Evolutionary conservation across 1,140 invertebrate genomes (phyloP).

Genomic region (Popillia japonica): DNA sequence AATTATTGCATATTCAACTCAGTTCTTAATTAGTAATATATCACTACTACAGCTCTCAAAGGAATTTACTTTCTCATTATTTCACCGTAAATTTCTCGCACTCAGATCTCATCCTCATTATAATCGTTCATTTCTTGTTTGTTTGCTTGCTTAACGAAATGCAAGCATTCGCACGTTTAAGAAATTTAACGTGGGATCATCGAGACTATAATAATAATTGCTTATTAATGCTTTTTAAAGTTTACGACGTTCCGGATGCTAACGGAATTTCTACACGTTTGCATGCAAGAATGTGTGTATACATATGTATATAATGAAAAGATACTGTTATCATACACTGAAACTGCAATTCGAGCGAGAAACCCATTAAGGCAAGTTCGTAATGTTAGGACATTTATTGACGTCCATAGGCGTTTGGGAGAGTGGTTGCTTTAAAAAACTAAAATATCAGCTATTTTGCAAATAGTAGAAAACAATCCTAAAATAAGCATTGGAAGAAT

Average conservation of each 20-base stretch:
- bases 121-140: background rate
- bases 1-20: too few species aligned
- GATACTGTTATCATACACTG: slow-evolving; percentile 5
- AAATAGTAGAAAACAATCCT: too few species aligned
- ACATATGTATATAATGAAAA: background rate
- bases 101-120: slow-evolving; percentile 4
- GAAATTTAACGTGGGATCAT: slow-evolving; percentile 27
- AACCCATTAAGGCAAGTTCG: too few species aligned
- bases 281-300: background rate
- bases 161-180: background rate
- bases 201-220: slow-evolving; percentile 6
- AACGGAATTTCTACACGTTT: background rate
- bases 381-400: too few species aligned
- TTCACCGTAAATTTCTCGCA: background rate
- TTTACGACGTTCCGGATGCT: slow-evolving; percentile 15
- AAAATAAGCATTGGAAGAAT: too few species aligned
- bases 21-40: background rate
- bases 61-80: slow-evolving; percentile 19
- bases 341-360: background rate
- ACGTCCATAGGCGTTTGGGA: too few species aligned
- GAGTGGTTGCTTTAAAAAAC: too few species aligned
- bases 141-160: background rate
- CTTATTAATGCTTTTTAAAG: slow-evolving; percentile 7
- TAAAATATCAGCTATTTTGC: too few species aligned
- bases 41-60: background rate